These are phyloP conservation scores for Periphyllus acericola DNA, from an alignment of 2,888 invertebrate species.

Conservation along the genomic window DNA sequence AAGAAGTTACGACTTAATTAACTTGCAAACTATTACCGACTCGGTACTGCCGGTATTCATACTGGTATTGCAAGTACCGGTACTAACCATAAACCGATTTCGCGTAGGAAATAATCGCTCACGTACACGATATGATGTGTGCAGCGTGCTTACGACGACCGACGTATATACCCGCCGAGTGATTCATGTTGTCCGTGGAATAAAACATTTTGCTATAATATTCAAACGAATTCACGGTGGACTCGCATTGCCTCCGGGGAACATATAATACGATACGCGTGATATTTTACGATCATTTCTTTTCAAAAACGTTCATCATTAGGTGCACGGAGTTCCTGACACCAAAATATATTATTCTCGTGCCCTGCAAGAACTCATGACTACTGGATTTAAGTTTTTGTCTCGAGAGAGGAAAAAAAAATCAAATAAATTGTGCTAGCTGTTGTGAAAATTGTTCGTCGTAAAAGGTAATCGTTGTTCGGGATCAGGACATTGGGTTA, in stretches of 20 bases:
- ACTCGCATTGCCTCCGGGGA: no score
- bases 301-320: not conserved
- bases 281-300: no score
- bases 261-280: no score
- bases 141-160: no score
- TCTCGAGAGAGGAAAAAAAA: not conserved
- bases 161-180: not conserved
- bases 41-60: no score
- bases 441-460: constrained; percentile 54
- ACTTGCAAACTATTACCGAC: no score
- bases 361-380: constrained; percentile 22
- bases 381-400: constrained; percentile 28
- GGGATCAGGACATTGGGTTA: constrained; percentile 33
- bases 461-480: constrained; percentile 58
- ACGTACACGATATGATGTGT: no score
- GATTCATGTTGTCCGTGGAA: not conserved
- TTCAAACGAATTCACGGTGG: not conserved
- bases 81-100: no score
- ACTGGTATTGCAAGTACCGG: no score
- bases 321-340: not conserved
- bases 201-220: not conserved
- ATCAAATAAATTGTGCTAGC: constrained; percentile 19
- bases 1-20: no score
- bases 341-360: not conserved
- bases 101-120: no score